Base-by-base conservation (phyloP, 2,113 vertebrate genomes). In the Urocolius indicus region DNA sequence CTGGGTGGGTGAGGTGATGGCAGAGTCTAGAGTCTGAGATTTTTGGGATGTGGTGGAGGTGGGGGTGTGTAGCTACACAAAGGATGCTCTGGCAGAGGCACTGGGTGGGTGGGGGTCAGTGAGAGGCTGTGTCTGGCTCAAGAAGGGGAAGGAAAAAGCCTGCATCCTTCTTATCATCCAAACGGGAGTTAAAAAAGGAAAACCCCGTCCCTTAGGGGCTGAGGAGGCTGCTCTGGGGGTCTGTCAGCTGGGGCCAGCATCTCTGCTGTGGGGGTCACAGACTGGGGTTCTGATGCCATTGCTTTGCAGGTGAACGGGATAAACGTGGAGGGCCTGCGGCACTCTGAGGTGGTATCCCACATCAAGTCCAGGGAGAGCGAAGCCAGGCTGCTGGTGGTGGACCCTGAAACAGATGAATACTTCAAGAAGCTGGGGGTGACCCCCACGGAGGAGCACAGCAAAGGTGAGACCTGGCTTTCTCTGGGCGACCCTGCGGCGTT, bases 321-420 rank as follows among this genome's bases (percentile, higher is more conserved):
- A 19, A 99, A 98, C 2, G 97, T 99, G 41, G 98, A 98, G 51
- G 98, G 98, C 5, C 96, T 99, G 97, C 98, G 98, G 88, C 99
- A 99, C 51, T 98, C 98, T 0, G 99, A 99, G 94, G 99, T 99
- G 6, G 99, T 99, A 71, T 97, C 98, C 16, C 97, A 99, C 74
- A 99, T 99, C 78, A 98, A 98, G 91, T 91, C 97, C 6, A 95
- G 94, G 68, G 98, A 98, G 7, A 94, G 83, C 0, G 98, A 99
- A 92, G 98, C 99, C 38, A 93, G 90, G 92, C 97, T 99, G 13
- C 97, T 99, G 41, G 98, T 99, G 96, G 99, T 99, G 29, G 99
- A 99, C 95, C 98, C 98, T 0, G 98, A 99, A 48, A 98, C 99
- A 0, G 99, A 99, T 0, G 97, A 98, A 13, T 93, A 99, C 89